phyloP scores from a whole-genome alignment of 1,140 invertebrate species.

The Lepidurus packardi region DNA sequence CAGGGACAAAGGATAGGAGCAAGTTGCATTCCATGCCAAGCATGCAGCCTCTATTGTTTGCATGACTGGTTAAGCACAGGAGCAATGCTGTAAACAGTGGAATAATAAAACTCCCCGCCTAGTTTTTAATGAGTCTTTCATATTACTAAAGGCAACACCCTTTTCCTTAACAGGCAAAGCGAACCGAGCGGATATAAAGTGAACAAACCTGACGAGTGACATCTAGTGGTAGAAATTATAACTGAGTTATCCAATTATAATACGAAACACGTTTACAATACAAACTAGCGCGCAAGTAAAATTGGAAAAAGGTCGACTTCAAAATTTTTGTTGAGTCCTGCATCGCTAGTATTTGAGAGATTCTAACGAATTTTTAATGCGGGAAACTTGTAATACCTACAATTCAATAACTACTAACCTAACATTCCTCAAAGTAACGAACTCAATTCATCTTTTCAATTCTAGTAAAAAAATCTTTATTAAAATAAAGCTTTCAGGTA shows the following conservation, averaged over 20 bases:
- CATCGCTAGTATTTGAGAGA: too few relatives aligned
- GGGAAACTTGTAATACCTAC: too few relatives aligned
- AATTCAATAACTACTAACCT: too few relatives aligned
- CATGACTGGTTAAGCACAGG: slow-evolving; percentile 5
- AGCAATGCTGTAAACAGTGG: background rate
- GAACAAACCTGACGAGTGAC: background rate
- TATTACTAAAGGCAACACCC: background rate
- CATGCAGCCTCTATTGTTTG: background rate
- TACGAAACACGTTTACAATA: too few relatives aligned
- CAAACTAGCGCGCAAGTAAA: too few relatives aligned
- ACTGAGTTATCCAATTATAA: background rate
- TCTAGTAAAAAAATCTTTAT: too few relatives aligned
- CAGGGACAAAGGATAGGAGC: background rate
- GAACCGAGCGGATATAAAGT: background rate
- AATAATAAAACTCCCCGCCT: background rate
- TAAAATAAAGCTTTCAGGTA: too few relatives aligned
- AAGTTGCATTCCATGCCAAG: background rate
- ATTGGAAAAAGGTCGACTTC: too few relatives aligned
- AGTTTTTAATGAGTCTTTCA: slow-evolving; percentile 1
- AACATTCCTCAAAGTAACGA: too few relatives aligned
- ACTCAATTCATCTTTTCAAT: too few relatives aligned
- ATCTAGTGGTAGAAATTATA: background rate
- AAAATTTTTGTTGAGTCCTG: too few relatives aligned
- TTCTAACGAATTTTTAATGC: too few relatives aligned
- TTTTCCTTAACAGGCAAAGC: background rate